Percentiles rank a stretch among this genome's conserved stretches.
These are phyloP conservation scores for Phymatocera aterrima DNA, from an alignment of 2,888 invertebrate genomes.

Conservation along the genomic window DNA sequence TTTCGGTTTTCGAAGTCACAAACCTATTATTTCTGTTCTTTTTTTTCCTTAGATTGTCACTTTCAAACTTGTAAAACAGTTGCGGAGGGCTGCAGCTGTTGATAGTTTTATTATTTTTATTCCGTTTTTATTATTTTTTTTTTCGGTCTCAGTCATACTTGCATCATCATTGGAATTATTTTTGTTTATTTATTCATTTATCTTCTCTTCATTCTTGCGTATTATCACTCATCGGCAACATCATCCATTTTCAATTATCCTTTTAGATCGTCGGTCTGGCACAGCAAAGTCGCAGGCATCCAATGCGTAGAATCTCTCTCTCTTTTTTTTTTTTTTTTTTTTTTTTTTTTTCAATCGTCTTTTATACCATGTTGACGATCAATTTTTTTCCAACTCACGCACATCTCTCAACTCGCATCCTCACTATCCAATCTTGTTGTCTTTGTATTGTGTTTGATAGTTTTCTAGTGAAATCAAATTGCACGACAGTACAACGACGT, in stretches of 20 bases:
- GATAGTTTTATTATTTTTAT: neutral
- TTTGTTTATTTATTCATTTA: constrained; percentile 48
- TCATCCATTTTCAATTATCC: constrained; percentile 63
- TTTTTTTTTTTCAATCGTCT: constrained; percentile 45
- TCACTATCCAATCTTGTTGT: constrained; percentile 74
- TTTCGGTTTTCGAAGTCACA: too few species aligned
- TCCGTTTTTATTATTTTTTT: constrained; percentile 16
- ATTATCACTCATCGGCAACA: constrained; percentile 58
- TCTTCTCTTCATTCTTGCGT: constrained; percentile 30
- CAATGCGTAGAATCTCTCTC: constrained; percentile 22
- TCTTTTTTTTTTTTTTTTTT: constrained; percentile 21
- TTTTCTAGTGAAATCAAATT: constrained; percentile 73
- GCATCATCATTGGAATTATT: constrained; percentile 39
- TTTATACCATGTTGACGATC: constrained; percentile 41
- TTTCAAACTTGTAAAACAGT: constrained; percentile 45
- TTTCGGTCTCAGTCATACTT: constrained; percentile 43
- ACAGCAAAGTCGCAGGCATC: constrained; percentile 53
- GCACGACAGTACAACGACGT: constrained; percentile 72
- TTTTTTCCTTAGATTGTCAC: too few species aligned
- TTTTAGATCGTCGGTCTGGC: constrained; percentile 58
- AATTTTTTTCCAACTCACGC: constrained; percentile 69
- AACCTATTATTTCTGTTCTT: too few species aligned
- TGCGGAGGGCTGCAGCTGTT: constrained; percentile 48
- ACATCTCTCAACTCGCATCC: constrained; percentile 74
- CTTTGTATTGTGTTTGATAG: constrained; percentile 74